Base-by-base conservation (phyloP, 2,797 vertebrate genomes). In the Siniperca scherzeri region DNA sequence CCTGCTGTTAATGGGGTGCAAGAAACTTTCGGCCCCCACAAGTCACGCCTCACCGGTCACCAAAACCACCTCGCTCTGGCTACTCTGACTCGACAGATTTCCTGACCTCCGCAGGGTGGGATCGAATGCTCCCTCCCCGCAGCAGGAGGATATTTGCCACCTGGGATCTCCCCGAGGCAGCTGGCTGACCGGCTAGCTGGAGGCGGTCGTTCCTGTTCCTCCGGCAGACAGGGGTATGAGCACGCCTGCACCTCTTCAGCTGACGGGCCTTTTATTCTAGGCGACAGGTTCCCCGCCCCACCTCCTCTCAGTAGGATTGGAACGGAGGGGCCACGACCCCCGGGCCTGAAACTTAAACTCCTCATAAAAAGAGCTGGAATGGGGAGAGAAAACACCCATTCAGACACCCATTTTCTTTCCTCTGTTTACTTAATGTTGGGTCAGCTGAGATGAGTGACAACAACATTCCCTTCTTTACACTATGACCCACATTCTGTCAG, bases 221-320 rank as follows among this genome's bases (percentile, higher is more conserved):
- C 87, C 87, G 19, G 86, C 71, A 77, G 84, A 88, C 82, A 46
- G 80, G 57, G 67, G 70, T 73, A 53, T 25, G 72, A 84, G 81
- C 70, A 77, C 66, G 91, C 86, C 95, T 95, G 94, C 89, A 81
- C 91, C 89, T 83, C 91, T 73, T 96, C 94, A 95, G 82, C 79
- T 16, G 42, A 40, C 22, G 65, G 80, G 74, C 71, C 83, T 90
- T 88, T 92, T 89, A 95, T 95, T 96, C 85, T 72, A 30, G 0
- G 74, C 86, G 93, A 94, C 93, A 94, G 87, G 89, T 93, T 74
- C 55, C 89, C 92, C 69, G 70, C 92, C 91, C 92, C 89, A 70
- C 93, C 93, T 91, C 80, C 82, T 93, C 94, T 91, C 90, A 44
- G 77, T 67, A 67, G 90, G 78, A 50, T 77, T 85, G 88, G 85